These are phyloP conservation scores for Achatina immaculata DNA, from an alignment of 1,140 invertebrate species.

Conservation along the genomic window DNA sequence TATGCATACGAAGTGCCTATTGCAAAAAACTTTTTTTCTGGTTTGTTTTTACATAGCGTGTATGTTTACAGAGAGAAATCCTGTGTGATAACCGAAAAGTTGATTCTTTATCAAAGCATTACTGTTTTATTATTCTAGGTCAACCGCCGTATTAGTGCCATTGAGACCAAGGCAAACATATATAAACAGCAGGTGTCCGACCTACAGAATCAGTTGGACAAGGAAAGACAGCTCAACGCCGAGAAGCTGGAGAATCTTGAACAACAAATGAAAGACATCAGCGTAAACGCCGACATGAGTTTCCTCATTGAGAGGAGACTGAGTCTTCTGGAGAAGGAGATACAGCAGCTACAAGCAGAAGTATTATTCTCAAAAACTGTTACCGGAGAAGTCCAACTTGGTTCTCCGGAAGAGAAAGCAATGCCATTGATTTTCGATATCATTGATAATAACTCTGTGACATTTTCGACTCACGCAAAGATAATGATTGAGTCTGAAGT, in stretches of 20 bases:
- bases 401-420: neutral
- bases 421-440: neutral
- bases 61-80: too few relatives aligned
- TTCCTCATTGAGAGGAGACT: constrained; percentile 42
- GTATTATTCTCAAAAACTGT: neutral
- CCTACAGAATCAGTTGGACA: constrained; percentile 41
- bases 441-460: neutral
- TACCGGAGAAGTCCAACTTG: neutral
- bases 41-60: too few relatives aligned
- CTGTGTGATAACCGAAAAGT: too few relatives aligned
- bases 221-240: constrained; percentile 31
- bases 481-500: constrained; percentile 46
- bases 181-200: constrained; percentile 47
- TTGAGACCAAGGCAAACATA: constrained; percentile 46
- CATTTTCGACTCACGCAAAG: constrained; percentile 15
- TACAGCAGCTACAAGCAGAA: constrained; percentile 31
- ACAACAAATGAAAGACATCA: neutral
- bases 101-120: too few relatives aligned
- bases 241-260: neutral
- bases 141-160: constrained; percentile 35
- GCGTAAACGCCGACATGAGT: neutral
- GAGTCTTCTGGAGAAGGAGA: constrained; percentile 31
- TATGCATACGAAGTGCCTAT: too few relatives aligned
- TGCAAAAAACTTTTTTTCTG: too few relatives aligned
- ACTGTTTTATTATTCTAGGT: constrained; percentile 25